These are phyloP conservation scores for western clawed frog (Xenopus tropicalis) DNA, from an alignment of 2,113 vertebrate genomes.

Conservation along the genomic window DNA sequence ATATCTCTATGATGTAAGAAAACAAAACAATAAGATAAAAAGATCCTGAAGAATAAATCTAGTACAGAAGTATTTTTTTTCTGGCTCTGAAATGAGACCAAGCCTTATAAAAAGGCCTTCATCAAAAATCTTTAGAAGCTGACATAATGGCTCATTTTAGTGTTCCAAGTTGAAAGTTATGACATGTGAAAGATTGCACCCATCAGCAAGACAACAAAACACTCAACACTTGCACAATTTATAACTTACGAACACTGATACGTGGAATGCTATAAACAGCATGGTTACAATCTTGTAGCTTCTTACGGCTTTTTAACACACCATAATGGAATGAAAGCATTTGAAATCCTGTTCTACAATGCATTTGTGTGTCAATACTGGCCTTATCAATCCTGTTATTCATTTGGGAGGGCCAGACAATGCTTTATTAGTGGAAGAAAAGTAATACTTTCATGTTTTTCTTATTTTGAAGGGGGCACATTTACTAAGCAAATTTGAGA, in stretches of 20 bases:
- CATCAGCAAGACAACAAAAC: constrained; percentile 36
- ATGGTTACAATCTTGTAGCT: constrained; percentile 2
- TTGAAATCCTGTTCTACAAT: too few species aligned
- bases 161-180: constrained; percentile 36
- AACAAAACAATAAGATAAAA: background rate
- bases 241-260: constrained; percentile 30
- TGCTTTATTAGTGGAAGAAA: too few species aligned
- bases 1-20: too few species aligned
- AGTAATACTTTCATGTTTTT: too few species aligned
- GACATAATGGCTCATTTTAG: constrained; percentile 34
- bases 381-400: background rate
- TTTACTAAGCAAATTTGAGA: too few species aligned
- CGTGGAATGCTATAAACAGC: constrained; percentile 23
- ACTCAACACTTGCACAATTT: constrained; percentile 29
- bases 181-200: constrained; percentile 36
- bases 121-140: constrained; percentile 41
- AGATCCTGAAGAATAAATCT: constrained; percentile 22
- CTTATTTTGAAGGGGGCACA: too few species aligned
- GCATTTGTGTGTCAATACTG: background rate
- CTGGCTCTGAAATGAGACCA: constrained; percentile 17
- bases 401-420: too few species aligned
- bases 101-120: constrained; percentile 29
- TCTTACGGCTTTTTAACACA: constrained; percentile 7
- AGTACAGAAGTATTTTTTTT: constrained; percentile 9
- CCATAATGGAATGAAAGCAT: background rate